phyloP scores from a whole-genome alignment of 2,113 vertebrate genomes.

The Damaliscus lunatus region DNA sequence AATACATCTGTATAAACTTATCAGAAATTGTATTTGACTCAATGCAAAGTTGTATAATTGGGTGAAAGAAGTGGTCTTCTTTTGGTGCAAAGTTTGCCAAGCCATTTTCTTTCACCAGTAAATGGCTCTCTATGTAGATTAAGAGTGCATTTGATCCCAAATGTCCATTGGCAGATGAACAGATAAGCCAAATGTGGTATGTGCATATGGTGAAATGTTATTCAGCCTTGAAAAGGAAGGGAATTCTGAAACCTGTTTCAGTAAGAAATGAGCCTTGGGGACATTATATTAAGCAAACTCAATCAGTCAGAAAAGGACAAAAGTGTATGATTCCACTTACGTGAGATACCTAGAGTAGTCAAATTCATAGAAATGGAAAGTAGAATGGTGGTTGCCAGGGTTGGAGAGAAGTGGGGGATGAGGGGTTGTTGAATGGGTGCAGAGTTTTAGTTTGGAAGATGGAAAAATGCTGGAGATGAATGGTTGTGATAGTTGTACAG shows the following conservation, averaged over 20 bases:
- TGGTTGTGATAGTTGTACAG: neutral
- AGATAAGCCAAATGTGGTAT: neutral
- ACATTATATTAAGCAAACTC: neutral
- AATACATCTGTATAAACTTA: neutral
- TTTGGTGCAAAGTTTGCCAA: neutral
- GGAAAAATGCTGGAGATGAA: neutral
- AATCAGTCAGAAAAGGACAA: neutral
- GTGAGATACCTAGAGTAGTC: neutral
- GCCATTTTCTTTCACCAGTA: neutral
- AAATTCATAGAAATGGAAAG: neutral
- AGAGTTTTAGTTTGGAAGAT: constrained; percentile 10
- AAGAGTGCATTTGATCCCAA: neutral
- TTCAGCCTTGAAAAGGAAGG: neutral
- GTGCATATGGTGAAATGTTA: neutral
- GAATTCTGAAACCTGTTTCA: neutral
- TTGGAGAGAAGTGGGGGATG: neutral
- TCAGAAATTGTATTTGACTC: neutral
- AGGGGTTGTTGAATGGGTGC: neutral
- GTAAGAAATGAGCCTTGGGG: neutral
- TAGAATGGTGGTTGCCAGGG: neutral
- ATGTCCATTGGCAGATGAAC: neutral
- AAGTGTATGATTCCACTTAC: neutral
- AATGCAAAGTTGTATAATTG: neutral
- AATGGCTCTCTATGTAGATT: neutral
- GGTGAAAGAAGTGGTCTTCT: neutral